These are phyloP conservation scores for Leptinotarsa juncta DNA, from an alignment of 2,888 invertebrate genomes.

Conservation along the genomic window DNA sequence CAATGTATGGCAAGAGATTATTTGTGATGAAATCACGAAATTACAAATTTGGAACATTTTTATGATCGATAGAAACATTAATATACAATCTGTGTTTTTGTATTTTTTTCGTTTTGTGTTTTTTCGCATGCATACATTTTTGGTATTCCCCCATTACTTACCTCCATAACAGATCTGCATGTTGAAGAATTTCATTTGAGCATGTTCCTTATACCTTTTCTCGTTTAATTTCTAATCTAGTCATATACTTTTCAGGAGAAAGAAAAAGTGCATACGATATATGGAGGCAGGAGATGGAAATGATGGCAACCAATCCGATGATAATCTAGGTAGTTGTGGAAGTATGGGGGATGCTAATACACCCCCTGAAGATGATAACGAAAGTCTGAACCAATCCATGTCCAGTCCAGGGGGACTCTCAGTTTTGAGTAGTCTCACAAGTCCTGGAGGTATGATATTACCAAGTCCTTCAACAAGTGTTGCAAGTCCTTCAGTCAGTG, in stretches of 20 bases:
- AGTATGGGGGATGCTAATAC: conserved; percentile 80
- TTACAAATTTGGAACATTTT: too few relatives aligned
- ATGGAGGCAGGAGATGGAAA: conserved; percentile 83
- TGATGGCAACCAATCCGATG: conserved; percentile 75
- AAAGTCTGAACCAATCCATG: conserved; percentile 71
- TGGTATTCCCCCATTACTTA: neutral
- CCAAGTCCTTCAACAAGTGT: conserved; percentile 83
- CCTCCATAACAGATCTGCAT: conserved; percentile 11
- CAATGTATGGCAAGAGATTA: too few relatives aligned
- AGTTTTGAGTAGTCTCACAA: conserved; percentile 76
- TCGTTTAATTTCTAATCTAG: conserved; percentile 16
- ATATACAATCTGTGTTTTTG: neutral
- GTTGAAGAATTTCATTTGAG: neutral
- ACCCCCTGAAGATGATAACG: conserved; percentile 76
- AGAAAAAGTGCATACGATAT: conserved; percentile 97
- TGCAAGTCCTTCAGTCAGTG: conserved; percentile 73
- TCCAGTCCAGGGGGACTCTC: conserved; percentile 74
- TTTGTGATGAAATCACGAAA: too few relatives aligned
- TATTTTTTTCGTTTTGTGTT: neutral
- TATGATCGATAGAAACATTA: too few relatives aligned
- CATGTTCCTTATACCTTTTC: conserved; percentile 19
- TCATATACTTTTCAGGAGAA: conserved; percentile 76
- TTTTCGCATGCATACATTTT: conserved; percentile 3
- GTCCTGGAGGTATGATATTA: conserved; percentile 75
- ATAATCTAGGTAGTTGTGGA: conserved; percentile 83